Evolutionary conservation across 2,888 invertebrate species (phyloP), one percentile per base, ranked within the genome.

Genomic region (Clostera curtula): DNA sequence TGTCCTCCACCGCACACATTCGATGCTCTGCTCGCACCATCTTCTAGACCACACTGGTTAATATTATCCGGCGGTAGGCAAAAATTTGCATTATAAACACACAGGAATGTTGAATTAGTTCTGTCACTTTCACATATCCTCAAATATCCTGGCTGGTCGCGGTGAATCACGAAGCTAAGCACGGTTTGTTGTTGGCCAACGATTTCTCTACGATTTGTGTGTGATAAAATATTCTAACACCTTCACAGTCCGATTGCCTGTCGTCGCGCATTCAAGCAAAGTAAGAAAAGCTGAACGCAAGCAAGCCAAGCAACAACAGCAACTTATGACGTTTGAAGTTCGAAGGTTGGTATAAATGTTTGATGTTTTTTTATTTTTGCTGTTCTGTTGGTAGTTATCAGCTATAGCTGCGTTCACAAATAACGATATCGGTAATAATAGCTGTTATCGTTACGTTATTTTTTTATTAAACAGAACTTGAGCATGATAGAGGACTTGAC

Each of bases 211-310:
- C 49, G 54, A 52, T 60, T 59, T 59, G 47, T 68, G 56, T 59
- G 54, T 56, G 58, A 47, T 44, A 58, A 58, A 61, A 60, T 63
- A 62, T 66, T 60, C 63, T 67, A 46, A 52, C 65, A 55, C 57
- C 61, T 20, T 61, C 65, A 69, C 69, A 74, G 62, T 60, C 55
- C 56, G 52, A 66, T 64, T 60, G 65, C 68, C 71, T 66, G 58
- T 62, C 68, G 69, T 76, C 75, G 76, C 77, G 76, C 70, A 65
- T 65, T 64, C 65, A 62, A 60, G 71, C 73, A 74, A 73, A 75
- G 68, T 68, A 76, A 74, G 71, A 74, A 70, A 72, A 66, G 64
- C 71, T 64, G 62, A 64, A 67, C 71, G 67, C 70, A 68, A 70
- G 65, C 65, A 62, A 66, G 62, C 66, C 60, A 70, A 69, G 65